Evolutionary conservation across 2,888 invertebrate genomes (phyloP).

Genomic region (Parnassius apollo): DNA sequence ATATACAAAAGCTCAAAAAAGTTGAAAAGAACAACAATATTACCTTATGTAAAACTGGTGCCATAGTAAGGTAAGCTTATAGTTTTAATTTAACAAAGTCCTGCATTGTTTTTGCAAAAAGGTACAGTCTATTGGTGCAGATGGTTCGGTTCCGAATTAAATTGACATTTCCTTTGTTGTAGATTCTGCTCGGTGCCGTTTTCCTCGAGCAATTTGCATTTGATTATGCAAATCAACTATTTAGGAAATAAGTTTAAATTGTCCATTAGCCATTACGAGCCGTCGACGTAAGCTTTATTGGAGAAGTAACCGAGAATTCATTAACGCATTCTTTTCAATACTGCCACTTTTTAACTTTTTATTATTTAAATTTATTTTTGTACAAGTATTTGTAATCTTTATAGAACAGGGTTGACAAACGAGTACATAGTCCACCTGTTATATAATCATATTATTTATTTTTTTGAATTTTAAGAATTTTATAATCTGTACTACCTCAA

Average conservation of each 20-base stretch:
- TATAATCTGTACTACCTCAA: too few relatives aligned
- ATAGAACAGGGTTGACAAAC: too few relatives aligned
- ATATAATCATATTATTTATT: too few relatives aligned
- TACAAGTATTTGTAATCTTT: too few relatives aligned
- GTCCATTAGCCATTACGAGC: slow-evolving; percentile 6
- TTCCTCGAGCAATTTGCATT: slow-evolving; percentile 9
- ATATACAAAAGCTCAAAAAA: too few relatives aligned
- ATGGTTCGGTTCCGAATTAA: not conserved
- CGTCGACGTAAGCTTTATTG: not conserved
- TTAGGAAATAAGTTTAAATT: slow-evolving; percentile 5
- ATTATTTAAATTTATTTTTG: too few relatives aligned
- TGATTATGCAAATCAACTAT: slow-evolving; percentile 7
- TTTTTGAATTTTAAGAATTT: too few relatives aligned
- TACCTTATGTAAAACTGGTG: not conserved
- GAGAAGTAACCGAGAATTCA: slow-evolving; percentile 3
- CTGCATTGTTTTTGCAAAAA: not conserved
- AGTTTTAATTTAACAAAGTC: not conserved
- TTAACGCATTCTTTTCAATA: not conserved
- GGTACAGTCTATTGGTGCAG: not conserved
- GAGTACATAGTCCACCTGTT: too few relatives aligned
- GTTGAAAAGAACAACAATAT: too few relatives aligned
- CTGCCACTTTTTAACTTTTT: not conserved
- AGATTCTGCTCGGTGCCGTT: not conserved
- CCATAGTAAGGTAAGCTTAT: not conserved
- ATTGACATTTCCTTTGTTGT: slow-evolving; percentile 2